These are phyloP conservation scores for Botrylloides violaceus DNA, from an alignment of 23 tunicate genomes.

Conservation along the genomic window DNA sequence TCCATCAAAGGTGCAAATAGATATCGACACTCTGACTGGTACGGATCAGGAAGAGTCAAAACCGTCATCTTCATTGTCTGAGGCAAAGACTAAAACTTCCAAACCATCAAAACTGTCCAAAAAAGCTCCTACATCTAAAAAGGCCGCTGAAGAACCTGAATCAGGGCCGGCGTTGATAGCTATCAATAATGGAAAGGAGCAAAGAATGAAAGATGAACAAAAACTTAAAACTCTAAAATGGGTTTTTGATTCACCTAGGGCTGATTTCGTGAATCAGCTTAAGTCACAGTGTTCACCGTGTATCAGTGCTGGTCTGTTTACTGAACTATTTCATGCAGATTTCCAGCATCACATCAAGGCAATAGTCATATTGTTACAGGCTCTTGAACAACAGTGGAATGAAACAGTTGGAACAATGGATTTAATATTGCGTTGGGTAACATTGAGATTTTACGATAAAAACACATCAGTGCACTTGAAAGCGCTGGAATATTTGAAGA, in stretches of 20 bases:
- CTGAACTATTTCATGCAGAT: constrained; percentile 73
- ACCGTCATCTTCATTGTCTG: constrained; percentile 1
- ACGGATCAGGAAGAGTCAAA: neutral
- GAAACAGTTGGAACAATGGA: constrained; percentile 49
- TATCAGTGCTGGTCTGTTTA: constrained; percentile 31
- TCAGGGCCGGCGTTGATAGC: constrained; percentile 33
- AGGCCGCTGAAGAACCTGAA: constrained; percentile 48
- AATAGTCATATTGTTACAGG: constrained; percentile 44
- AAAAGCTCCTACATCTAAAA: constrained; percentile 32
- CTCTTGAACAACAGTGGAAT: constrained; percentile 46
- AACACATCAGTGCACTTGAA: constrained; percentile 94
- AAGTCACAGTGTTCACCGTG: constrained; percentile 63
- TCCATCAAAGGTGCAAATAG: neutral
- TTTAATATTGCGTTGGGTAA: constrained; percentile 74
- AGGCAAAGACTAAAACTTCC: neutral
- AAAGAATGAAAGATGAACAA: constrained; percentile 85
- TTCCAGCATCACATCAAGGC: constrained; percentile 78
- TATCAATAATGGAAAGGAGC: constrained; percentile 70
- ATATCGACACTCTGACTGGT: neutral
- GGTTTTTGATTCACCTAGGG: constrained; percentile 63
- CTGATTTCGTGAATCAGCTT: constrained; percentile 61
- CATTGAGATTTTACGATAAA: constrained; percentile 88
- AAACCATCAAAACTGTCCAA: constrained; percentile 20
- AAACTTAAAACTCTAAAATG: constrained; percentile 85
- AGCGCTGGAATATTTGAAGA: constrained; percentile 54